Evolutionary conservation across 1,140 invertebrate species (phyloP), one percentile per base, ranked within the genome.

Genomic region (Reticulitermes speratus): DNA sequence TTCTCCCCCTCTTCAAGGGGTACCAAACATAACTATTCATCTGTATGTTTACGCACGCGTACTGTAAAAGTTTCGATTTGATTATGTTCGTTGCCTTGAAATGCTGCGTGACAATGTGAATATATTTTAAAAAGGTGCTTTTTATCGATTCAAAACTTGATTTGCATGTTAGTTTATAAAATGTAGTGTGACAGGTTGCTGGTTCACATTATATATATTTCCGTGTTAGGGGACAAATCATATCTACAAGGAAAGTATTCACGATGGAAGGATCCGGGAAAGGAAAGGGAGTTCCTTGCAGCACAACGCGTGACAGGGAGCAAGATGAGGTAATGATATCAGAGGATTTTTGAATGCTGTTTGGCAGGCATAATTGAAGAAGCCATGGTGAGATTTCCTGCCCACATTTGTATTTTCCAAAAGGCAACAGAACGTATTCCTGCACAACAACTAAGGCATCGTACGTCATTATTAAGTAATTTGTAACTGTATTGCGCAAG

Each of bases 301-400:
- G 93, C 48, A 90, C 91, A 87, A 92, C 89, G 85, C 93, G 93
- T 44, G 91, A 93, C 87, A 91, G 91, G 87, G 90, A 90, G 21
- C 92, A 94, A 89, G 94, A 95, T 90, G 93, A 94, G 92, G 94
- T 94, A 90, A 90, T 45, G n/a, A 7, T 9, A 25, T 45, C 12
- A 21, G 3, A 81, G 1, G 19, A 45, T 25, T 32, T 85, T 75
- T 85, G 16, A 25, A 23, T 25, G 32, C 32, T 19, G 23, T 44
- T 23, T 44, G 59, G 25, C 23, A n/a, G 65, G 21, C 59, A 38
- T 0, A 75, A 44, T 7, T 84, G n/a, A 84, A 84, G 45, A 84
- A 59, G 45, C 23, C 45, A 19, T 52, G n/a, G 14, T 3, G 44
- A 30, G 44, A 5, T 82, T n/a, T 38, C 16, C 2, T 30, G 44